Conservation (phyloP, 2,797 vertebrate genomes). For the Rhinella marina region DNA sequence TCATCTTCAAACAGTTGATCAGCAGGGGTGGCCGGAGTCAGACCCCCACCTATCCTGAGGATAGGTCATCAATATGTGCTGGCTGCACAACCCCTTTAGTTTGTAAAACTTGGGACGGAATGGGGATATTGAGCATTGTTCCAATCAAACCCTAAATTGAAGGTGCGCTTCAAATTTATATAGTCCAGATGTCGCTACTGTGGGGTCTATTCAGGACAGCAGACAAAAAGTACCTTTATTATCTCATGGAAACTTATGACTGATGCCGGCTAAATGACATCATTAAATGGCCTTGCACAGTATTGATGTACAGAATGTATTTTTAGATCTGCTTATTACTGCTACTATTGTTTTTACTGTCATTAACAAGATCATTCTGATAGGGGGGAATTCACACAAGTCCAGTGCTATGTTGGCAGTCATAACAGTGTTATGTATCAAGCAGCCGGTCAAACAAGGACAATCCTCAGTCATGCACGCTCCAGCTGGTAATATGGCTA, state of each 20-base stretch:
- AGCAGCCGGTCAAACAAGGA: slow-evolving; percentile 56
- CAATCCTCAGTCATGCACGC: slow-evolving; percentile 25
- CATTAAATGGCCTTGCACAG: background rate
- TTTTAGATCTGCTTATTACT: slow-evolving; percentile 1
- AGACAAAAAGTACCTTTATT: background rate
- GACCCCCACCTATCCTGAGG: too few species aligned
- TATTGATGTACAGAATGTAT: background rate
- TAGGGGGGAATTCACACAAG: background rate
- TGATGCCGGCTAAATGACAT: background rate
- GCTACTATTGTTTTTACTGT: slow-evolving; percentile 5
- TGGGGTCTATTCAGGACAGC: slow-evolving; percentile 19
- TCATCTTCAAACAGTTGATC: too few species aligned
- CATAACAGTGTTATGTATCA: slow-evolving; percentile 23
- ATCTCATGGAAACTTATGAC: background rate
- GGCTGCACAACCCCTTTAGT: too few species aligned
- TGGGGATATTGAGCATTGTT: too few species aligned
- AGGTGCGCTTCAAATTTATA: background rate
- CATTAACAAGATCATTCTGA: slow-evolving; percentile 4
- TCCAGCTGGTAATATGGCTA: slow-evolving; percentile 42
- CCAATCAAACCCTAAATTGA: background rate
- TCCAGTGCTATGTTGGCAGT: slow-evolving; percentile 21
- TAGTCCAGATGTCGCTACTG: background rate
- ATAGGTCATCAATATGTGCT: too few species aligned
- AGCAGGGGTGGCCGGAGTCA: too few species aligned
- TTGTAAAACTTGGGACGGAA: background rate